Evolutionary conservation across 1,140 invertebrate species (phyloP).

Genomic region (Diploscapter pachys): DNA sequence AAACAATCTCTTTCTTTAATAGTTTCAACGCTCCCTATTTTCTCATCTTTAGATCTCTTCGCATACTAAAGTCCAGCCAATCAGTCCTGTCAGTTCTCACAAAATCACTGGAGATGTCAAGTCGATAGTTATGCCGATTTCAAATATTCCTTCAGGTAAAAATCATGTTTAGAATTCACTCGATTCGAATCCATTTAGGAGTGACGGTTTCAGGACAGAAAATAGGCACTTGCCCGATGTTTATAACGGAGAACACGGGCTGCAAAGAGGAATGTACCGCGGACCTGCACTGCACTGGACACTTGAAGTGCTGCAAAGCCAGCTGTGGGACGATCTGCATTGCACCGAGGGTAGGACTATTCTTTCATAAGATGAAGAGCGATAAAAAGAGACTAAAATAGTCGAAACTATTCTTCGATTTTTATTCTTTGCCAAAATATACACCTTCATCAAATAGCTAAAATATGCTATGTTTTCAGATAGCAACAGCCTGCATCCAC

Average conservation of each 20-base stretch:
- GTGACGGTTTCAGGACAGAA: not conserved
- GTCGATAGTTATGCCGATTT: slow-evolving; percentile 1
- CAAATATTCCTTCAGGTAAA: not conserved
- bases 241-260: slow-evolving; percentile 15
- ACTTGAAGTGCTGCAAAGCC: slow-evolving; percentile 25
- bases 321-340: slow-evolving; percentile 22
- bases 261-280: slow-evolving; percentile 22
- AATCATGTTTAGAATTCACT: too few relatives aligned
- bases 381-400: too few relatives aligned
- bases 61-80: slow-evolving; percentile 20
- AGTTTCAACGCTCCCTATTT: slow-evolving; percentile 1
- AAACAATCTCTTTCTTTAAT: not conserved
- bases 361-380: not conserved
- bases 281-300: slow-evolving; percentile 16
- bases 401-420: not conserved
- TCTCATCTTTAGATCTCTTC: not conserved
- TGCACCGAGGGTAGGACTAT: slow-evolving; percentile 5
- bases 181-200: too few relatives aligned
- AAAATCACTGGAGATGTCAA: not conserved
- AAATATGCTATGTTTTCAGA: not conserved
- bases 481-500: slow-evolving; percentile 27
- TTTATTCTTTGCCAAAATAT: not conserved
- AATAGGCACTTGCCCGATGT: slow-evolving; percentile 22
- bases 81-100: slow-evolving; percentile 5
- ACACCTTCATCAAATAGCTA: not conserved